Conservation (phyloP, 1,140 invertebrate genomes). For the Drosophila cardini region DNA sequence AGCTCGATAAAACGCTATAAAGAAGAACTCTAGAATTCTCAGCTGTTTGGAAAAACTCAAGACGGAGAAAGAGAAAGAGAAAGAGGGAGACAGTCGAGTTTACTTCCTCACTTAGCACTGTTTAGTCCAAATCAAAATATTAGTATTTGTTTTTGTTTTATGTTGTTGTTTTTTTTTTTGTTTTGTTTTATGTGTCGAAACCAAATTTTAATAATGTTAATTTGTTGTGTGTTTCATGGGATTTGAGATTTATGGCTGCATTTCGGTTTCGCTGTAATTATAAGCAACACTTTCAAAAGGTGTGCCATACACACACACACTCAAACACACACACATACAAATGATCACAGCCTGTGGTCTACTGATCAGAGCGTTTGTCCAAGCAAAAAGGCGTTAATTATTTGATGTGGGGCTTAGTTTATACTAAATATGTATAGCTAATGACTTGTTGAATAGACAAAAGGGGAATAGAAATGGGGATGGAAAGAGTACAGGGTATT, state of each 20-base stretch:
- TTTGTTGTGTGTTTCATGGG: constrained; percentile 78
- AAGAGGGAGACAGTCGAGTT: constrained; percentile 30
- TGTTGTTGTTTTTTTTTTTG: too few relatives aligned
- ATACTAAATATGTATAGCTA: constrained; percentile 52
- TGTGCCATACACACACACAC: constrained; percentile 47
- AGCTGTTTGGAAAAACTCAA: background rate
- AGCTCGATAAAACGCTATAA: constrained; percentile 33
- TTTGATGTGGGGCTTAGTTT: constrained; percentile 49
- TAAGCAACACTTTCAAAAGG: constrained; percentile 55
- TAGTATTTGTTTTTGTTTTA: constrained; percentile 70
- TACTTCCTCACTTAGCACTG: constrained; percentile 74
- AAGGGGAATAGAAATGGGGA: background rate
- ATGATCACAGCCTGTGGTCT: constrained; percentile 51
- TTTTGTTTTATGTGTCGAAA: constrained; percentile 79
- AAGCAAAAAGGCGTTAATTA: constrained; percentile 75
- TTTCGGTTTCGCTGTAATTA: constrained; percentile 62
- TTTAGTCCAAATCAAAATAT: constrained; percentile 75
- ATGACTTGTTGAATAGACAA: constrained; percentile 14
- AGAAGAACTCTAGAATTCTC: constrained; percentile 1
- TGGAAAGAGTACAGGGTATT: background rate
- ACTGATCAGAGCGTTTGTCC: constrained; percentile 49
- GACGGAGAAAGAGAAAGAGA: background rate
- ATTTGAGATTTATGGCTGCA: constrained; percentile 66
- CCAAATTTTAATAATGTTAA: constrained; percentile 83
- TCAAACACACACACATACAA: constrained; percentile 3